Base-by-base conservation (phyloP, 2,797 vertebrate genomes). In the Platalea minor region DNA sequence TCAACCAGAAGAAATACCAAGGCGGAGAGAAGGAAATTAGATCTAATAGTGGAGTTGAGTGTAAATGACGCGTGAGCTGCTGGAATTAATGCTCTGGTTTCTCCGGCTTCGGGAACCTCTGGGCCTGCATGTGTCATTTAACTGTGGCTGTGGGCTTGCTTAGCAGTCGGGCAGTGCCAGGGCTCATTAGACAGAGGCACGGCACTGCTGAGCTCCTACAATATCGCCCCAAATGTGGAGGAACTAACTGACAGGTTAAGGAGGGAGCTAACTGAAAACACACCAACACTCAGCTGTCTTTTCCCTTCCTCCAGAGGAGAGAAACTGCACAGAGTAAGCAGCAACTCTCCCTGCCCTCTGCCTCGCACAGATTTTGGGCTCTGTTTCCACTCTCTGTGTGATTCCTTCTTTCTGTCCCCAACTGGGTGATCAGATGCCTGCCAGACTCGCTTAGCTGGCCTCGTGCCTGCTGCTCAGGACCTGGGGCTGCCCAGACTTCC, bases 1-100 rank as follows among this genome's bases (percentile, higher is more conserved):
- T 82, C 91, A 48, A 60, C 31, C 68, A 68, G 74, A 53, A 90
- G 81, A 59, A 96, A 76, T 3, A 69, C n/a, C 59, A 12, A 91
- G 81, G 91, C 6, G 1, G 56, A 68, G 94, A 72, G 91, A 24
- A 83, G 73, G 86, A 89, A 85, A 95, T 96, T 9, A 81, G 72
- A 21, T 92, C 75, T 94, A 45, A 48, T 85, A 61, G 94, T 8
- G 81, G 90, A 91, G 94, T 43, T 54, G 94, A 91, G 87, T 20
- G 81, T 64, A 87, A 89, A 64, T 87, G 91, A n/a, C 0, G 75
- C 48, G 33, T 95, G 96, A 96, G 95, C 96, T 96, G 94, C 93
- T 92, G 94, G 96, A 96, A 93, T 96, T 96, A 96, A 92, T 89
- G 92, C 96, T 91, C 95, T 78, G 78, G 26, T 77, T 77, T 92